Evolutionary conservation across 1,140 invertebrate species (phyloP), one percentile per base, ranked within the genome.

Genomic region (Hylaeus volcanicus): DNA sequence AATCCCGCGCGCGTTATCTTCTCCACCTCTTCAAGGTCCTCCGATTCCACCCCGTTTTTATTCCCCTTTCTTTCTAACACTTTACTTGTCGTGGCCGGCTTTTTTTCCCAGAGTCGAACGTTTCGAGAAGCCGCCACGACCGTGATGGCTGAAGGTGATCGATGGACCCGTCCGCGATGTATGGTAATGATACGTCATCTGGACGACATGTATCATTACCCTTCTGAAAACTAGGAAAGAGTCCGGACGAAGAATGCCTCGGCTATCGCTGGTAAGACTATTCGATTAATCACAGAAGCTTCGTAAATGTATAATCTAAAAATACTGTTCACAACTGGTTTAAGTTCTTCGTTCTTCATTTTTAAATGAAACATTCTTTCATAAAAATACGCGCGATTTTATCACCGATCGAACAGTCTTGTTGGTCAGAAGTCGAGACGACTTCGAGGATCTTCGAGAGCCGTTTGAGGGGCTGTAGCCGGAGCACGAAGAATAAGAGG

Each of bases 171-270:
- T 41, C 60, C 73, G 43, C 81, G 73, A 85, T 79, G 72, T 74
- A 86, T 86, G 84, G 85, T 86, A 86, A 86, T 86, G 75, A 86
- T 72, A 85, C 63, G 77, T 75, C 55, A 12, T 45, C 79, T 8
- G 39, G 64, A 43, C 53, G 61, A 41, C 72, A 75, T 39, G 71
- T 74, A 68, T 37, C 73, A 55, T 69, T 55, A 75, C 55, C 45
- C 48, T 53, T 4, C 15, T 14, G 69, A 75, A 61, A 75, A 69
- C 15, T 53, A 43, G 55, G 55, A 74, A 58, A 51, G 61, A 61
- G 45, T 48, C 53, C 8, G 43, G 9, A 55, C 58, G 60, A 63
- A 61, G 56, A 70, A 48, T 68, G 74, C 26, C 26, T 26, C 26
- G 26, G 26, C 26, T 26, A 26, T 26, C 26, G 26, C 26, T 26